Percentiles rank a stretch among this genome's conserved stretches.
Evolutionary conservation across 2,888 invertebrate genomes (phyloP).

Genomic region (Agrilus cyanescens): DNA sequence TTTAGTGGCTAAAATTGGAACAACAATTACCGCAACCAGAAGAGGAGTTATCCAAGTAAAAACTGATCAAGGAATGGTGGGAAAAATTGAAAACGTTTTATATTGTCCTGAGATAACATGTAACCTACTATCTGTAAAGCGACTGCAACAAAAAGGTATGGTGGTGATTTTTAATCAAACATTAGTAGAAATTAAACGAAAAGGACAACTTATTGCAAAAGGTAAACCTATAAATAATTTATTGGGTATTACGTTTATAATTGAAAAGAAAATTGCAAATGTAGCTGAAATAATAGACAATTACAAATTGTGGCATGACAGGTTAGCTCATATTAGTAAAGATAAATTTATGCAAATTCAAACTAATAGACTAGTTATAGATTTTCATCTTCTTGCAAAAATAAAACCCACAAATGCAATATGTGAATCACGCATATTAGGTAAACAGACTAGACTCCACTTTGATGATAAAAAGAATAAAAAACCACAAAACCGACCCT

Average conservation of each 20-base stretch:
- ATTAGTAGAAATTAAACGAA: too few species aligned
- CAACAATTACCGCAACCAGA: too few species aligned
- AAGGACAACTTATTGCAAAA: background rate
- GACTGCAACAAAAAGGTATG: background rate
- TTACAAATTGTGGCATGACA: background rate
- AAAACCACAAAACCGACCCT: too few species aligned
- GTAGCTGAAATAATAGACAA: too few species aligned
- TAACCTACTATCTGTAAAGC: background rate
- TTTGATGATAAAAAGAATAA: too few species aligned
- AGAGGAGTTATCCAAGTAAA: too few species aligned
- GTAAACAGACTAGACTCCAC: too few species aligned
- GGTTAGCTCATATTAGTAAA: constrained; percentile 1
- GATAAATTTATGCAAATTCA: constrained; percentile 5
- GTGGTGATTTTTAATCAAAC: background rate
- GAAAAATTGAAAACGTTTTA: too few species aligned
- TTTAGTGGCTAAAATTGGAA: too few species aligned
- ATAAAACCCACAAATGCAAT: constrained; percentile 8
- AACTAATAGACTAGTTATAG: constrained; percentile 1
- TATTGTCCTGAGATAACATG: too few species aligned
- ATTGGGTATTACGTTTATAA: background rate
- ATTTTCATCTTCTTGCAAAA: background rate
- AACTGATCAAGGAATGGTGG: too few species aligned
- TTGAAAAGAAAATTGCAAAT: too few species aligned
- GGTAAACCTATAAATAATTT: background rate
- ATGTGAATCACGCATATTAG: constrained; percentile 8